These are phyloP conservation scores for Falco punctatus DNA, from an alignment of 2,113 vertebrate species.

Conservation along the genomic window DNA sequence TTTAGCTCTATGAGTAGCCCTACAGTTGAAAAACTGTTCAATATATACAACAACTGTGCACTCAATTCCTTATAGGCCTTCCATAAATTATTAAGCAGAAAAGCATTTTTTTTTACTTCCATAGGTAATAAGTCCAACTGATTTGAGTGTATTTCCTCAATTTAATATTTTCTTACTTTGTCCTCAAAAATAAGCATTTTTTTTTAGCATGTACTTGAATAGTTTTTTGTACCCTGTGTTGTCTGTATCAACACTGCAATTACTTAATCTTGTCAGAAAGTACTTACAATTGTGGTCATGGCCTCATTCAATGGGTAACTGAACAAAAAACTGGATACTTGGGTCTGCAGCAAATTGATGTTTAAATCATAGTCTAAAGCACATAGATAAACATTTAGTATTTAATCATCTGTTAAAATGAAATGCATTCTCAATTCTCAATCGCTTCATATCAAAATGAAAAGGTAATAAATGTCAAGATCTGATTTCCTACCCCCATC, in stretches of 20 bases:
- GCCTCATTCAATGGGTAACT: slow-evolving; percentile 41
- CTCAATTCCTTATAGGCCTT: not conserved
- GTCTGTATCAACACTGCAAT: slow-evolving; percentile 17
- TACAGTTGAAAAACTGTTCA: not conserved
- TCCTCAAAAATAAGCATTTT: not conserved
- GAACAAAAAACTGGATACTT: slow-evolving; percentile 46
- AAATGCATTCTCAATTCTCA: slow-evolving; percentile 60
- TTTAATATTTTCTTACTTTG: not conserved
- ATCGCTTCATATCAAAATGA: slow-evolving; percentile 11
- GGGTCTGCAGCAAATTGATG: slow-evolving; percentile 35
- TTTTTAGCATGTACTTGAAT: not conserved
- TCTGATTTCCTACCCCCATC: slow-evolving; percentile 3
- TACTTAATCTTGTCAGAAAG: slow-evolving; percentile 50
- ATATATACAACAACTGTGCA: not conserved
- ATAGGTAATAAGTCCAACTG: not conserved
- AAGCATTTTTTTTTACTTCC: not conserved
- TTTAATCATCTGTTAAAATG: slow-evolving; percentile 69
- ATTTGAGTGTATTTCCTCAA: not conserved
- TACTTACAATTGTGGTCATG: slow-evolving; percentile 46
- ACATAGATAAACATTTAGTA: slow-evolving; percentile 67
- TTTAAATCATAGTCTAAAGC: slow-evolving; percentile 53
- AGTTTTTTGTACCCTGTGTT: not conserved
- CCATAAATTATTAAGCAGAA: not conserved
- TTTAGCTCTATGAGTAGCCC: not conserved
- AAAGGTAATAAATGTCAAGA: slow-evolving; percentile 45